phyloP scores from a whole-genome alignment of 2,113 vertebrate genomes.

The Sciurus niger region DNA sequence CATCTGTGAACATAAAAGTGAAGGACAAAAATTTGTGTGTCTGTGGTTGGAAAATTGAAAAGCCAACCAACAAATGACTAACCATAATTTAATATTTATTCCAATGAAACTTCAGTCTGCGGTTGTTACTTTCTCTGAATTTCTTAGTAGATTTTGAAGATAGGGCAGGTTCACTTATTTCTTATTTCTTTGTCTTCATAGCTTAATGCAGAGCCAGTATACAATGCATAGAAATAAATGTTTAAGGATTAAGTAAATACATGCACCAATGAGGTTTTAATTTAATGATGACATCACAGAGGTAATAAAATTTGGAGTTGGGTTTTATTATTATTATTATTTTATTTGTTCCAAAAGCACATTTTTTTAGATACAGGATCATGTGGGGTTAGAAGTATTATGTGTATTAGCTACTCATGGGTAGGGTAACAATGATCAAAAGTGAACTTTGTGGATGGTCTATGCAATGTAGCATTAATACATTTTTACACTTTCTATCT shows the following conservation, averaged over 20 bases:
- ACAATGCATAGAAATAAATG: not conserved
- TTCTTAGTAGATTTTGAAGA: constrained; percentile 21
- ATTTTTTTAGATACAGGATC: not conserved
- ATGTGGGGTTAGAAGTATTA: not conserved
- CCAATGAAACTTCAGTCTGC: not conserved
- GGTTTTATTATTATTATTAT: not conserved
- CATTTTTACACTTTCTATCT: not conserved
- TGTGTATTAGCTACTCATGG: not conserved
- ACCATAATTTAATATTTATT: constrained; percentile 56
- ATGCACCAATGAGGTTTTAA: not conserved
- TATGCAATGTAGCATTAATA: not conserved
- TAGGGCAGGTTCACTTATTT: not conserved
- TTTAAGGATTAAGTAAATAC: constrained; percentile 5
- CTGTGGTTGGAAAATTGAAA: constrained; percentile 44
- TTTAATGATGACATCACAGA: not conserved
- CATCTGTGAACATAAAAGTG: constrained; percentile 37
- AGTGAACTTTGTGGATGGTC: not conserved
- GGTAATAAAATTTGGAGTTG: not conserved
- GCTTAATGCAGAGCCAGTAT: not conserved
- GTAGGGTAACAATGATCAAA: not conserved
- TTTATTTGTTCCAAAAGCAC: not conserved
- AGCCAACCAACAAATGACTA: not conserved
- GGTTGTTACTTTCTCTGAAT: not conserved
- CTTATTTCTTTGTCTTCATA: constrained; percentile 12
- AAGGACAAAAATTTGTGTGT: constrained; percentile 12